Evolutionary conservation across 2,888 invertebrate species (phyloP), one percentile per base, ranked within the genome.

Genomic region (Anodontia alba): DNA sequence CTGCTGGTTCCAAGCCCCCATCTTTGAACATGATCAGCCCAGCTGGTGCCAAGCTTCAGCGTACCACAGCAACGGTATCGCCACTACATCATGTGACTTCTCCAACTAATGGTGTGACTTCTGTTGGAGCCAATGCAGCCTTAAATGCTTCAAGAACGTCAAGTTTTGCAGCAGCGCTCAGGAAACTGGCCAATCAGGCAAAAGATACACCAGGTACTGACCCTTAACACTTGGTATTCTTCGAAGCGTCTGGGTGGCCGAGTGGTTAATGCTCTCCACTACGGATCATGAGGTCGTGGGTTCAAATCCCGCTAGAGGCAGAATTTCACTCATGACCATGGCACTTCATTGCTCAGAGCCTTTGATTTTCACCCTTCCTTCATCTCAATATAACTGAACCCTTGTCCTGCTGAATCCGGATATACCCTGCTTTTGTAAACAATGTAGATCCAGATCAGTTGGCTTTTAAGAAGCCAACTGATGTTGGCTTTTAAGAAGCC

Each of bases 111-210:
- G 88, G 90, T 38, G 85, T 91, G 68, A 89, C 87, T 42, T 86
- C 92, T 1, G 75, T 85, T 31, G 89, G 88, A 33, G 86, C 89
- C 31, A 93, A 90, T 72, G 86, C 92, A 23, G 92, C 93, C 29
- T 86, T 93, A 71, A 93, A 91, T 80, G 93, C 94, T 36, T 92
- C 93, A 26, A 89, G 94, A 66, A 93, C 93, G 0, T 98, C 98
- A 46, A 95, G 95, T 80, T 98, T 98, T 95, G 98, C 98, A 73
- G 98, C 98, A 68, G 98, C 98, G 33, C 95, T 98, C 73, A 96
- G 98, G 80, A 97, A 97, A 94, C 96, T 98, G 88, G 98, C 98
- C 85, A 98, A 98, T 95, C 98, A 98, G 95, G 98, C 98, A 31
- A 97, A 93, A 73, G 93, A 94, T 78, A 91, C 93, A 49, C 88